Evolutionary conservation across 2,797 vertebrate species (phyloP), one percentile per base, ranked within the genome.

Genomic region (Gymnoscopelus microlampas): DNA sequence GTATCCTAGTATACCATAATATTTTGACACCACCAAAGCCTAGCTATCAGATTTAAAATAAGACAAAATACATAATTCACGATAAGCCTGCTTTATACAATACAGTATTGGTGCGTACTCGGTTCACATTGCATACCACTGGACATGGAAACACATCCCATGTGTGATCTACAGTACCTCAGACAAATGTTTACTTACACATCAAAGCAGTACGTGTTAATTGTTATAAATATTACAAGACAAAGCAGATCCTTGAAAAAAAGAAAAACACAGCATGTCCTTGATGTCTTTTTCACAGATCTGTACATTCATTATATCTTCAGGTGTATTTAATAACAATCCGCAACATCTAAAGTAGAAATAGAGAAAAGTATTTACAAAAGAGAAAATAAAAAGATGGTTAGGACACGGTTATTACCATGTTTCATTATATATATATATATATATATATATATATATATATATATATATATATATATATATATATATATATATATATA

Each of bases 201-300:
- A 68, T 81, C 75, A 74, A 85, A 84, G 60, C 62, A 35, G 15
- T 51, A 55, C 19, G 10, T 68, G 26, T 58, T 76, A 70, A 32
- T 29, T 53, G 56, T 62, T 68, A 79, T 78, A 76, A 83, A 91
- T 82, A 86, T 83, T 76, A 79, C 32, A 75, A 83, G 70, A 78
- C 68, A 44, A 80, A 71, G 67, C 70, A 71, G 3, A 32, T 5
- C 60, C 60, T 51, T 1, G 64, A 32, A 44, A 0, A 26, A 65
- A 29, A 53, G 54, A 63, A 63, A 48, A 35, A 69, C n/a, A 54
- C 56, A 67, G 19, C 64, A 39, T 10, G 29, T 78, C 61, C 39
- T 63, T 29, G 10, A 80, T 73, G 71, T 78, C 57, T 19, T 32
- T 62, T 73, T 48, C 50, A 57, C 60, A 76, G 11, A 69, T 74